Conservation (phyloP, 1,140 invertebrate genomes). For the Rhagoletis zephyria region DNA sequence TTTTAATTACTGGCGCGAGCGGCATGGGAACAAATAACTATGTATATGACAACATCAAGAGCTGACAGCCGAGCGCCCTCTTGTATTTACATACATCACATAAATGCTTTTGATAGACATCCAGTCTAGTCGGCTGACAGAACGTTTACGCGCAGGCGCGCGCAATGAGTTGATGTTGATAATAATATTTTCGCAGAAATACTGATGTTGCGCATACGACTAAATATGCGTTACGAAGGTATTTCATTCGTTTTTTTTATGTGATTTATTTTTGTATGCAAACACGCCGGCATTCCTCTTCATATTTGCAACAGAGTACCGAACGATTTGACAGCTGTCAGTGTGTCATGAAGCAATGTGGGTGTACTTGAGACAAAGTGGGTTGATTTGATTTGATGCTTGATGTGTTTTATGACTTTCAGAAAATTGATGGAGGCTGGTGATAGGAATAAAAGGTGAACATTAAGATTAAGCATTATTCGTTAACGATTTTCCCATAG, state of each 20-base stretch:
- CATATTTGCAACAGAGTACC: neutral
- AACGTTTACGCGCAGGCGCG: neutral
- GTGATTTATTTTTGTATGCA: neutral
- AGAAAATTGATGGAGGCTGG: too few relatives aligned
- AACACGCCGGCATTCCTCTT: neutral
- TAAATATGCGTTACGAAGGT: neutral
- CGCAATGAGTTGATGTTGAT: neutral
- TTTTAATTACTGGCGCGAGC: slow-evolving; percentile 26
- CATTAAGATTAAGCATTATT: neutral
- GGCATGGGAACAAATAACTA: neutral
- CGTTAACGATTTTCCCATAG: neutral
- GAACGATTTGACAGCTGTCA: slow-evolving; percentile 26
- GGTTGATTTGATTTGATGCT: slow-evolving; percentile 20
- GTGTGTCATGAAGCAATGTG: slow-evolving; percentile 14
- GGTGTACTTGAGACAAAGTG: slow-evolving; percentile 12
- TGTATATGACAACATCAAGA: neutral
- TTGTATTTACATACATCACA: neutral
- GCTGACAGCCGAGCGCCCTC: neutral
- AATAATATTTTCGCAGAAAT: neutral
- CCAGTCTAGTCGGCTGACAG: neutral
- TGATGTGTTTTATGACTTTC: neutral
- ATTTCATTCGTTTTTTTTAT: neutral
- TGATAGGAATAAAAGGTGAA: too few relatives aligned
- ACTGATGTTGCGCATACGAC: neutral
- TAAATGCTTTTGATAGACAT: slow-evolving; percentile 31